Evolutionary conservation across 2,888 invertebrate genomes (phyloP), one percentile per base, ranked within the genome.

Genomic region (Nineta flava): DNA sequence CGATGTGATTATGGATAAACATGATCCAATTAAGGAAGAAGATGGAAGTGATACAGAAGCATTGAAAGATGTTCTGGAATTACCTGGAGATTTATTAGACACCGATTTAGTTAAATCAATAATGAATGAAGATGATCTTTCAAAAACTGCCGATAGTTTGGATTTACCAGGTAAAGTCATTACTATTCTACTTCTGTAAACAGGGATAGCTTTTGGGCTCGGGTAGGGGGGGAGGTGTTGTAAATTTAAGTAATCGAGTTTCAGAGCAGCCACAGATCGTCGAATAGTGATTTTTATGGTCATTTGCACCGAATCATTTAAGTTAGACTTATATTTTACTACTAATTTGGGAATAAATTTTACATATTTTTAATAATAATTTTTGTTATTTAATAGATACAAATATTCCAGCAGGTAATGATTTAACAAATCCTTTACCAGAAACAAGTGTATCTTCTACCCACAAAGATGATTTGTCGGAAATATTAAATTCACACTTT

Each of bases 391-490:
- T 54, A 57, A 53, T 51, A 65, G 65, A 63, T 56, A 59, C 65
- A 15, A 64, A 62, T 55, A 53, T 67, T 52, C 58, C 64, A n/a
- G 67, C 67, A 52, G 67, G 67, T 49, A 55, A 61, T 21, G 67
- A 66, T 53, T 58, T 70, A 51, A 59, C 62, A 43, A 65, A 62
- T 53, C 61, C 62, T 7, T 57, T 66, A 51, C 48, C 53, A 2
- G 60, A 59, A 47, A 62, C 56, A 42, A 70, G 67, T 53, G 64
- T 68, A 49, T 67, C 72, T 7, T 72, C 72, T 53, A 68, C 79
- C 42, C 76, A 77, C 51, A 86, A 86, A 66, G 85, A 86, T 65
- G 80, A 80, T 63, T 64, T 81, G 31, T 75, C 74, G 48, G 81
- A 81, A 62, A 77, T 81, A 57, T 66, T 81, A 44, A 75, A 77